Conservation (phyloP, 2,888 invertebrate genomes). For the Acheta domesticus region DNA sequence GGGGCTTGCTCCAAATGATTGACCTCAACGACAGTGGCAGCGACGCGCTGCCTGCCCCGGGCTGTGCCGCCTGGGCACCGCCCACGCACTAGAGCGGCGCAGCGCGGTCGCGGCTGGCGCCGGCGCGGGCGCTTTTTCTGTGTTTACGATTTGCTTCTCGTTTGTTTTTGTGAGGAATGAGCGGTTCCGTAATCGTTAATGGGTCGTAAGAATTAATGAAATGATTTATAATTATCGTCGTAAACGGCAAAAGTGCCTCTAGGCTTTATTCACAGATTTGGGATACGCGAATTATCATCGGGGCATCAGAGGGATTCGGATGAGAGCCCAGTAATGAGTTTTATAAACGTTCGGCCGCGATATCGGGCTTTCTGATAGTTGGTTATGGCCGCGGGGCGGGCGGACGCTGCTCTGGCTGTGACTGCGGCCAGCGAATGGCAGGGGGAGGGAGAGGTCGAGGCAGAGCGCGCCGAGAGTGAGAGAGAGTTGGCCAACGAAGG, state of each 20-base stretch:
- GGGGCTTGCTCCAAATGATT: too few relatives aligned
- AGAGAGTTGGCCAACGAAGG: too few relatives aligned
- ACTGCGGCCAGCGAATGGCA: too few relatives aligned
- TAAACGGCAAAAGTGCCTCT: background rate
- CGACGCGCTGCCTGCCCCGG: too few relatives aligned
- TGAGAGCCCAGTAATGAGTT: background rate
- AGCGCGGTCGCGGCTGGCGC: background rate
- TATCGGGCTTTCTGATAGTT: background rate
- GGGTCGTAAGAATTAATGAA: conserved; percentile 18
- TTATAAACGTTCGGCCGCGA: background rate
- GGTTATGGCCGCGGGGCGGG: background rate
- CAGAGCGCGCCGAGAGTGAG: too few relatives aligned
- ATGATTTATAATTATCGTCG: conserved; percentile 8
- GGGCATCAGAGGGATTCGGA: background rate
- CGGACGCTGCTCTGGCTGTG: too few relatives aligned
- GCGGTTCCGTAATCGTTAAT: background rate
- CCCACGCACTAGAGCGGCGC: too few relatives aligned
- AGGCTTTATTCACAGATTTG: conserved; percentile 5
- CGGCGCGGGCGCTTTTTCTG: background rate
- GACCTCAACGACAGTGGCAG: too few relatives aligned
- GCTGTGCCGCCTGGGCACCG: too few relatives aligned
- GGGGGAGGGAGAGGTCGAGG: too few relatives aligned
- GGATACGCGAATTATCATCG: conserved; percentile 1
- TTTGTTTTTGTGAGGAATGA: background rate
- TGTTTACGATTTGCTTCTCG: background rate